These are phyloP conservation scores for Buathra laborator DNA, from an alignment of 2,888 invertebrate genomes.

Conservation along the genomic window DNA sequence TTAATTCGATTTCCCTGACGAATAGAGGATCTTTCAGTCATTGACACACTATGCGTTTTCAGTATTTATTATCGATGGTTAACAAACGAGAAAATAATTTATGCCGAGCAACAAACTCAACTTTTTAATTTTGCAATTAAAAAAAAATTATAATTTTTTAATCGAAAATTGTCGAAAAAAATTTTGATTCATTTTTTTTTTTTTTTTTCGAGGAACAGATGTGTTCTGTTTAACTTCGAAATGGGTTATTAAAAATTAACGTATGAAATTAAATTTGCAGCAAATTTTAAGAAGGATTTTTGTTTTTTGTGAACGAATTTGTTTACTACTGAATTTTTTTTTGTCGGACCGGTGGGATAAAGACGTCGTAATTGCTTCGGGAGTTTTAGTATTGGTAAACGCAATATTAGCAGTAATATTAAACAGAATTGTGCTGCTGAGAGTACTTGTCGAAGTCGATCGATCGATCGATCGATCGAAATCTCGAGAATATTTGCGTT, in stretches of 20 bases:
- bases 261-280: background rate
- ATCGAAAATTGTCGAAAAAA: no score
- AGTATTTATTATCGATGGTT: background rate
- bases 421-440: background rate
- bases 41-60: background rate
- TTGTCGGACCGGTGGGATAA: background rate
- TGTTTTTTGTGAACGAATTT: background rate
- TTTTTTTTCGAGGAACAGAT: background rate
- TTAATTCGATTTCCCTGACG: background rate
- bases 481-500: background rate
- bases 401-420: conserved; percentile 6
- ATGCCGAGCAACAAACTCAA: background rate
- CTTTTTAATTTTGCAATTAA: no score
- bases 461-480: background rate
- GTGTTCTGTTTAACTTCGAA: background rate
- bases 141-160: no score
- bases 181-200: no score
- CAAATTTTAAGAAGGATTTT: background rate
- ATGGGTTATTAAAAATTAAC: background rate
- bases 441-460: background rate
- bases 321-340: background rate
- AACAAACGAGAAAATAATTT: background rate
- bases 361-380: background rate
- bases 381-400: conserved; percentile 5
- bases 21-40: background rate